Evolutionary conservation across 2,888 invertebrate genomes (phyloP), one percentile per base, ranked within the genome.

Genomic region (Melangyna quadrimaculata): DNA sequence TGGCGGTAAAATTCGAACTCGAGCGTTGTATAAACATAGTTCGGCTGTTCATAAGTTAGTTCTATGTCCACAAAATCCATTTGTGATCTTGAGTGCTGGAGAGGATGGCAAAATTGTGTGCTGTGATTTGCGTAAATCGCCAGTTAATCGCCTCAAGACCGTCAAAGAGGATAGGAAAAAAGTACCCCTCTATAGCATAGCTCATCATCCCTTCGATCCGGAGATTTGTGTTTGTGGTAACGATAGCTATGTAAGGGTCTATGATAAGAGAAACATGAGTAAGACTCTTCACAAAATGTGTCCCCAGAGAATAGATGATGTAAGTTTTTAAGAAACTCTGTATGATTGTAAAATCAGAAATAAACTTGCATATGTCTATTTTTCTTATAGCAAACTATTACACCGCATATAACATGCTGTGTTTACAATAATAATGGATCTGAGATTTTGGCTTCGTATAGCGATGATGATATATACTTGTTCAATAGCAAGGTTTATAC

Each of bases 391-490:
- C 32, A 91, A 90, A 78, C 82, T 6, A 84, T 87, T 53, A 87
- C 88, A 8, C 89, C 90, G 14, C 96, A 97, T 90, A 94, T 98
- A 3, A 98, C 98, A 0, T 97, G 97, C 90, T 97, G 97, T 8
- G 95, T 97, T 3, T 99, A 97, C 93, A 98, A 97, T 92, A 95
- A 97, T 93, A 95, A 97, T 92, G 98, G 98, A 53, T 94, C 96
- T 67, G 97, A 98, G 93, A 95, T 99, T 69, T 93, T 99, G 12
- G 98, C 96, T n/a, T 97, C 97, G 0, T 98, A 98, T 91, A 98
- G 97, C 91, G 97, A 98, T 90, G 98, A 98, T 86, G 96, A 97
- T 89, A 96, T 99, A 88, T 98, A 97, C 92, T 93, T 98, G 43
- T 98, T 98, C 90, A 95, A 97, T 90, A 94, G 95, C 19, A 93